These are phyloP conservation scores for Crambe crambe DNA, from an alignment of 37 sponge, comb jelly and placozoan genomes.

Conservation along the genomic window DNA sequence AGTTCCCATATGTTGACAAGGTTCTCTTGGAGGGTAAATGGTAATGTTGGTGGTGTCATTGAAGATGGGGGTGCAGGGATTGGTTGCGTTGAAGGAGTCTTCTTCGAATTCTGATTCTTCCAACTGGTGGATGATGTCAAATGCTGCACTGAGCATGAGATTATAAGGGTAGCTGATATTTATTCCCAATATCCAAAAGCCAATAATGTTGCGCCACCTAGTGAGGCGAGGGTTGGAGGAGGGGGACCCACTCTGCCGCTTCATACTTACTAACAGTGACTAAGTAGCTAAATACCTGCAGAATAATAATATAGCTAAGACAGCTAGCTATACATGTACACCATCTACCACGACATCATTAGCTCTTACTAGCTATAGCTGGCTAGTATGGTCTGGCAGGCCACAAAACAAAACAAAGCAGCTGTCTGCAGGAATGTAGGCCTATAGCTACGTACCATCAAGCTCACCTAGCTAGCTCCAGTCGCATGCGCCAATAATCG, in stretches of 20 bases:
- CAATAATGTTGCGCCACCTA: constrained; percentile 38
- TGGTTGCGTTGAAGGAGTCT: background rate
- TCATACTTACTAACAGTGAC: background rate
- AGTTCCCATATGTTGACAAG: constrained; percentile 15
- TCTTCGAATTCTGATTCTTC: background rate
- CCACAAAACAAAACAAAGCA: no score
- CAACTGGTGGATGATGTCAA: constrained; percentile 69
- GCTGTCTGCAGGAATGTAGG: no score
- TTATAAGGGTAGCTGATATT: constrained; percentile 94
- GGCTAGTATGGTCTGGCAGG: no score
- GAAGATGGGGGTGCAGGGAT: constrained; percentile 13
- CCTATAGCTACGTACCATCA: no score
- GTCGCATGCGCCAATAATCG: no score
- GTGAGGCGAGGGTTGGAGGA: background rate
- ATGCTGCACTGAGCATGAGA: constrained; percentile 94
- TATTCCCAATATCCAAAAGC: constrained; percentile 85
- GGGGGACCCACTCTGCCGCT: constrained; percentile 4
- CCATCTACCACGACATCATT: no score
- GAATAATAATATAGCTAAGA: no score
- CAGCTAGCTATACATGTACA: no score
- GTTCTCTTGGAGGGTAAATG: constrained; percentile 6
- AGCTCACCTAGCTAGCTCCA: no score
- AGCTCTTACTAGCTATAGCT: no score
- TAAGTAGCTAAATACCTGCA: no score
- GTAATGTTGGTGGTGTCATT: constrained; percentile 42